Conservation (phyloP, 2,888 invertebrate genomes). For the Sepiola atlantica region DNA sequence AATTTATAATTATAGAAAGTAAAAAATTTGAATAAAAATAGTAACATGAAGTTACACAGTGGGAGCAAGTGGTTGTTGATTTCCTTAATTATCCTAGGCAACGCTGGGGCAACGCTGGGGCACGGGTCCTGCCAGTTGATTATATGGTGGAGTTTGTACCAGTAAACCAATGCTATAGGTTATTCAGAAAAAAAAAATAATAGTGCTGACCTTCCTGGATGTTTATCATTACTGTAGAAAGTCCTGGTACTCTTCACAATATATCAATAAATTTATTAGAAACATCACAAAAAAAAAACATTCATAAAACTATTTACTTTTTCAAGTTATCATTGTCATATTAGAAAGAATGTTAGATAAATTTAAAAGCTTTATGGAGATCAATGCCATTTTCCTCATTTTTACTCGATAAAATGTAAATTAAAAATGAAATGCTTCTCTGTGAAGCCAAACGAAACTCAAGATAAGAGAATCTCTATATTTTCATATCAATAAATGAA, state of each 20-base stretch:
- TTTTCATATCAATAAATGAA: conserved; percentile 19
- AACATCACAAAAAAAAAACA: not conserved
- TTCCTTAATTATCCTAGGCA: no score
- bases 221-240: not conserved
- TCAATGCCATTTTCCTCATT: not conserved
- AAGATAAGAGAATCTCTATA: conserved; percentile 9
- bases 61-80: no score
- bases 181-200: not conserved
- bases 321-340: not conserved
- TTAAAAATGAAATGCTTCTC: not conserved
- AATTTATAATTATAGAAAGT: no score
- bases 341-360: not conserved
- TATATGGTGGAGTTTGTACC: no score
- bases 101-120: not conserved
- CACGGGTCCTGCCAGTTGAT: not conserved
- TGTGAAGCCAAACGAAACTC: not conserved
- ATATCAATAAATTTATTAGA: not conserved
- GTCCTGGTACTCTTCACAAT: not conserved
- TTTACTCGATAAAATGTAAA: not conserved
- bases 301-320: not conserved
- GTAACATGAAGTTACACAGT: no score
- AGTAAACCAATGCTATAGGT: no score
- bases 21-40: no score
- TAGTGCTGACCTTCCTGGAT: not conserved
- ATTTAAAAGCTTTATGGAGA: not conserved